Base-by-base conservation (phyloP, 2,113 vertebrate species). In the Holacanthus passer region DNA sequence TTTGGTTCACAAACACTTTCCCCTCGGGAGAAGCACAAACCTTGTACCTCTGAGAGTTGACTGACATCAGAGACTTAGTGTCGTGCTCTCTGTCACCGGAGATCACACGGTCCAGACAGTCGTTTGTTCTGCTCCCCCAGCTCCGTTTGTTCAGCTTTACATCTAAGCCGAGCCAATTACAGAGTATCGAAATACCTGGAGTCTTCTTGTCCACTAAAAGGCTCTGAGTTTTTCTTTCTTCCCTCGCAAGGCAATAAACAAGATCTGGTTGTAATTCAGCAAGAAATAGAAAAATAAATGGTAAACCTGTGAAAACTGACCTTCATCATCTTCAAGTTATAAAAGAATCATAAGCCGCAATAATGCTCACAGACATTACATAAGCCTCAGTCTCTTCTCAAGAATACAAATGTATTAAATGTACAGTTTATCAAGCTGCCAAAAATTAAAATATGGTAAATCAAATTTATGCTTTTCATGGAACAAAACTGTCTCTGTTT, bases 141-240 rank as follows among this genome's bases (percentile, higher is more conserved):
- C 64, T 84, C 79, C 2, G 17, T 87, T 87, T 90, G 74, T 82
- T 82, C 81, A 67, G 68, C 84, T 89, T 85, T 81, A 69, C 67
- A 72, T 81, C 79, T 43, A 39, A 77, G 79, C 69, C 77, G 52
- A 73, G 58, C 81, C 83, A 69, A 63, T 79, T 78, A 81, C 76
- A 65, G n/a, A 62, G 63, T 62, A 31, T 74, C 50, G 22, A 66
- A 84, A 86, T 77, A 79, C 71, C 75, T 63, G 73, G 41, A 45
- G 73, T 66, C 52, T 81, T 82, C 68, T 62, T 52, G 50, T 74
- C 63, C 62, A 39, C 65, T 79, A 55, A 89, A 84, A 53, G 48
- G 45, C 79, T 60, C 41, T 0, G 12, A 52, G 27, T 66, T 84
- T 83, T 74, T 39, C 39, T 72, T 82, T 71, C 60, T 47, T 64